Conservation (phyloP, 2,888 invertebrate genomes). For the Parnassius smintheus region DNA sequence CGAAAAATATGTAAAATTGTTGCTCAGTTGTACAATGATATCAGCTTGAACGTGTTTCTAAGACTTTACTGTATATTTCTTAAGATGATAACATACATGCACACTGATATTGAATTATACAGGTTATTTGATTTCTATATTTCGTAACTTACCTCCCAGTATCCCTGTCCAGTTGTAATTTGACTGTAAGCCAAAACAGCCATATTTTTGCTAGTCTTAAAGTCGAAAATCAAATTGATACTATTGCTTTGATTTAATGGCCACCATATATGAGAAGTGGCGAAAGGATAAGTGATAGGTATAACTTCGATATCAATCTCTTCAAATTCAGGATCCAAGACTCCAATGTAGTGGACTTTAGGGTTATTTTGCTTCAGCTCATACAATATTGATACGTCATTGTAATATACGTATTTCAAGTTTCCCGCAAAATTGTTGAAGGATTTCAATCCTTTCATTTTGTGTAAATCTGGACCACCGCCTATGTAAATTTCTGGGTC, state of each 20-base stretch:
- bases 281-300: conserved; percentile 95
- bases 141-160: conserved; percentile 88
- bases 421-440: conserved; percentile 94
- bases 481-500: conserved; percentile 97
- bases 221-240: conserved; percentile 91
- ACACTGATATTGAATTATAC: neutral
- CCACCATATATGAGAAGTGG: conserved; percentile 95
- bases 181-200: conserved; percentile 93
- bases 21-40: neutral
- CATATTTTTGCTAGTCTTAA: conserved; percentile 90
- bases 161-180: conserved; percentile 87
- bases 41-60: conserved; percentile 15
- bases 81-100: conserved; percentile 4
- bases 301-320: conserved; percentile 92
- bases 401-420: conserved; percentile 95
- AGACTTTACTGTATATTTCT: conserved; percentile 5
- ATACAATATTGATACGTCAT: conserved; percentile 94
- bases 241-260: conserved; percentile 87
- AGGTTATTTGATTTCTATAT: neutral
- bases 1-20: conserved; percentile 4
- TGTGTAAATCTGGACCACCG: conserved; percentile 91
- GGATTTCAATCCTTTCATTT: conserved; percentile 90
- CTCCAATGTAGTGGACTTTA: conserved; percentile 90
- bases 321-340: conserved; percentile 90
- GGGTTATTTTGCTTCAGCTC: conserved; percentile 92